Evolutionary conservation across 1,140 invertebrate genomes (phyloP), one percentile per base, ranked within the genome.

Genomic region (Gonioctena quinquepunctata): DNA sequence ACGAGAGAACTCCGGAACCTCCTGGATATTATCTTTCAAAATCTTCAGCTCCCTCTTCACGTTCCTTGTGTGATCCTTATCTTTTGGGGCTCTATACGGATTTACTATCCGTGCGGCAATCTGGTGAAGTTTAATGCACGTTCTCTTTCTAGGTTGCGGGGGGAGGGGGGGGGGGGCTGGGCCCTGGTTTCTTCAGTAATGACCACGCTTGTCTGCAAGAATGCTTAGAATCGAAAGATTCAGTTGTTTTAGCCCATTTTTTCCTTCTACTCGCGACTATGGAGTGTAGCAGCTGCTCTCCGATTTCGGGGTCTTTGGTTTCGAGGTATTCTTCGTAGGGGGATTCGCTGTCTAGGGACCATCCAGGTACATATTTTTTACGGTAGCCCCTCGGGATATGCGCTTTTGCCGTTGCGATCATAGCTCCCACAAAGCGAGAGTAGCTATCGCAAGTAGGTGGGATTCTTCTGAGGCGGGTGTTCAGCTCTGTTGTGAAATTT

Each of bases 91-190:
- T n/a, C n/a, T n/a, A n/a, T n/a, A n/a, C n/a, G n/a, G n/a, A n/a
- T n/a, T n/a, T n/a, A n/a, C n/a, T n/a, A n/a, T n/a, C n/a, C n/a
- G n/a, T n/a, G n/a, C n/a, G n/a, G n/a, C n/a, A n/a, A n/a, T n/a
- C n/a, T n/a, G n/a, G n/a, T n/a, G n/a, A n/a, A n/a, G n/a, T n/a
- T n/a, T n/a, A n/a, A n/a, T n/a, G n/a, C n/a, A n/a, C n/a, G n/a
- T n/a, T n/a, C n/a, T n/a, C n/a, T n/a, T n/a, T n/a, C n/a, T n/a
- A n/a, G n/a, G n/a, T n/a, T n/a, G n/a, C n/a, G n/a, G n/a, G n/a
- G n/a, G n/a, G 33, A n/a, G 33, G 6, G 33, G 33, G 33, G 6
- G 90, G 6, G 52, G 5, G 5, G 8, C 6, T 25, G 57, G 5
- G 5, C 5, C 13, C 57, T 60, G 13, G 13, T n/a, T 8, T 60